Base-by-base conservation (phyloP, 2,113 vertebrate species). In the Irena cyanogastra region DNA sequence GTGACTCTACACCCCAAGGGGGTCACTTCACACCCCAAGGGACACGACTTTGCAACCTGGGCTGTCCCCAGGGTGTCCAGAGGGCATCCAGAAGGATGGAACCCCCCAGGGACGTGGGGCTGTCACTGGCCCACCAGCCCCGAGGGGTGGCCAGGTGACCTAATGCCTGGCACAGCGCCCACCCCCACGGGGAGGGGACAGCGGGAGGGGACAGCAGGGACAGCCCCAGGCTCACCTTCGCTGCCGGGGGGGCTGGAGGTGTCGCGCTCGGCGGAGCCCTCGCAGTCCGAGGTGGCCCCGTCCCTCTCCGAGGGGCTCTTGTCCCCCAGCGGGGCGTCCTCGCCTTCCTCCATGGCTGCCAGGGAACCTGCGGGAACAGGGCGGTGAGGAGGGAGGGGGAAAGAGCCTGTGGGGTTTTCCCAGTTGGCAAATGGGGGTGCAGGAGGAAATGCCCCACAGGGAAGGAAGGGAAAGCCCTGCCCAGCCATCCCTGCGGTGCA, bases 291-390 rank as follows among this genome's bases (percentile, higher is more conserved):
- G 19, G 96, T 47, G 3, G 96, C 83, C 4, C 97, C 98, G 27
- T 99, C 98, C 69, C 97, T 98, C 71, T 98, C 99, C 0, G 96
- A 98, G 33, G 98, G 97, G 97, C 98, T 98, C 61, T 65, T 90
- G 69, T 98, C 98, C 45, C 97, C 97, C 4, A 69, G 85, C 2
- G 70, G 95, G 59, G 96, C 95, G 0, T 99, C 99, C 54, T 99
- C 98, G 1, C 97, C 86, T 20, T 98, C 97, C 64, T 99, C 99
- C 89, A 99, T 98, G 19, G 99, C 98, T 66, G 99, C 99, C 17
- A 99, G 97, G 96, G 98, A 98, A 96, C 99, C 99, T 99, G 98
- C 1, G 7, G 22, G 75, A 22, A 88, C 53, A 93, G 31, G 20
- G 4, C 0, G 3, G 22, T 92, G 4, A 60, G 20, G 0, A 12